Base-by-base conservation (phyloP, 2,888 invertebrate genomes). In the Coenonympha arcania region DNA sequence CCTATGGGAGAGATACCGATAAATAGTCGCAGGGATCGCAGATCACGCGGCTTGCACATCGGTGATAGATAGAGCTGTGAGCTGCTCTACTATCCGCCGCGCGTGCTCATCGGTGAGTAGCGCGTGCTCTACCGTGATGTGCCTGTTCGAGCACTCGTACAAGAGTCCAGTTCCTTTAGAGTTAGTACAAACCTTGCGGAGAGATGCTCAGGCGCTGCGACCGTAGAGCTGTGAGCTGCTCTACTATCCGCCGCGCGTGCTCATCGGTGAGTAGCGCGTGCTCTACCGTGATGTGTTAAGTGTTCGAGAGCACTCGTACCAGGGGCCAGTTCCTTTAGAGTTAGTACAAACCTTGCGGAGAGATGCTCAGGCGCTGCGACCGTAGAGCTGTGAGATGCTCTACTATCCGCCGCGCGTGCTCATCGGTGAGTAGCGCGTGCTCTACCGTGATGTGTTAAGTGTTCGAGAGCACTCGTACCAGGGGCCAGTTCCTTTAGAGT, bases 361-460 rank as follows among this genome's bases (percentile, higher is more conserved):
- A 68, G 15, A 69, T 64, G 24, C 61, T 59, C 54, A 66, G 65
- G 22, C 66, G 50, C 11, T 75, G 73, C 52, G 69, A 70, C 13
- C 64, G 58, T 43, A 81, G 57, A 22, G 60, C 52, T 6, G 64
- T 39, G 49, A 83, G 65, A 39, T 72, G 69, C 8, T 65, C 61
- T 42, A 76, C 67, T 13, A 84, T 63, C 26, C 61, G 51, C 53
- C 65, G 61, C 26, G 68, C 71, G 30, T 71, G 28, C 3, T 47
- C 70, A 22, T 78, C 78, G 4, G 72, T 73, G 55, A 80, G 61
- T 49, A 77, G 58, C 44, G 83, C 70, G 55, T 81, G 76, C 50
- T 84, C 83, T 42, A 85, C 66, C 44, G 70, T 67, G 50, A 84
- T 73, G 16, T 76, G 71, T 47, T 71, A n/a, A n/a, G n/a, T 77